Conservation (phyloP, 2,113 vertebrate genomes). For the Dromas ardeola region DNA sequence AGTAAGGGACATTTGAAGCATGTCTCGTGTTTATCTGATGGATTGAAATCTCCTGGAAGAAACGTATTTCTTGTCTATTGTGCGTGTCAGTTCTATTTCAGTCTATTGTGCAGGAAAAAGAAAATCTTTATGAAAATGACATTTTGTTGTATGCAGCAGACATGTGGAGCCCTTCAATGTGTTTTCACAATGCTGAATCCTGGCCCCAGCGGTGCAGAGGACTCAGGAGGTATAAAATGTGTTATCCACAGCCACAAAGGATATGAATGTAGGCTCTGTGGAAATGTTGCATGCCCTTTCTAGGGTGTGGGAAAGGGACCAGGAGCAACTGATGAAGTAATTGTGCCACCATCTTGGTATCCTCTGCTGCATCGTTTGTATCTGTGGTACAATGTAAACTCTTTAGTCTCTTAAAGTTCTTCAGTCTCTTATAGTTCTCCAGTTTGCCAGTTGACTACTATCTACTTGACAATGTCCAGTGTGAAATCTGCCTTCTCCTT, state of each 20-base stretch:
- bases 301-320: background rate
- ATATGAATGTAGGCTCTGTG: background rate
- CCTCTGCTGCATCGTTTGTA: background rate
- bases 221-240: background rate
- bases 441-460: background rate
- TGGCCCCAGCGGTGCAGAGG: background rate
- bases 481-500: background rate
- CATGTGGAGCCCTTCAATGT: background rate
- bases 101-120: background rate
- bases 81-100: slow-evolving; percentile 2
- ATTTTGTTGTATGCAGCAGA: background rate
- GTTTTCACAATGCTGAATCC: background rate
- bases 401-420: background rate
- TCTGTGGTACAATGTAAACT: background rate
- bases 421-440: background rate
- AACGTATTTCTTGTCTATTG: background rate
- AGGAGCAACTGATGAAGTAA: background rate
- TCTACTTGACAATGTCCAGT: background rate
- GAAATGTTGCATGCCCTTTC: background rate
- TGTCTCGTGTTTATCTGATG: background rate
- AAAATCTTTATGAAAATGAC: slow-evolving; percentile 9
- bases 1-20: background rate
- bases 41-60: slow-evolving; percentile 4
- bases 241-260: background rate
- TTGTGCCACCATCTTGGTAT: background rate